Base-by-base conservation (phyloP, 2,113 vertebrate genomes). In the Conger conger region DNA sequence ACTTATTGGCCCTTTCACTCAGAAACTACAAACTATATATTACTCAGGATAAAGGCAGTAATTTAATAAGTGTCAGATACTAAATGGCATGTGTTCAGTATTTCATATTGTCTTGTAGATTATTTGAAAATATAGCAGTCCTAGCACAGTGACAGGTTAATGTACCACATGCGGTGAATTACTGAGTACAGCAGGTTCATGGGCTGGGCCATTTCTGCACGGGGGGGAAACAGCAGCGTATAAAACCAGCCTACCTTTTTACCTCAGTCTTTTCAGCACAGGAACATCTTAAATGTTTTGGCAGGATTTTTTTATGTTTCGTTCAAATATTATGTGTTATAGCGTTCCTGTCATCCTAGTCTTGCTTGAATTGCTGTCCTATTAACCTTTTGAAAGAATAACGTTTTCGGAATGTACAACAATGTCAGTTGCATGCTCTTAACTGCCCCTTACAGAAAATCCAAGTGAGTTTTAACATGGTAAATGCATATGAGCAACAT, bases 31-130 rank as follows among this genome's bases (percentile, higher is more conserved):
- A 50, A 50, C 4, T 60, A 27, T 20, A 63, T 23, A 63, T 20
- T 63, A 63, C 23, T 7, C 23, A 27, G 57, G 2, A 63, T 63
- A 27, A 27, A 63, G 57, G 57, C 57, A 63, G 23, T 63, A 63
- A 63, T 27, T 27, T 0, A 20, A 57, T 57, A 16, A 53, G 57
- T 63, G 57, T 63, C 57, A 63, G 23, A 63, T 63, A 23, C 20
- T 6, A 63, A 63, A 63, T 63, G 57, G 18, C 8, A 63, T 8
- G 23, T 63, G 23, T 63, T 63, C 57, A 23, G 8, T 53, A 20
- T 33, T 37, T 63, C 27, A 23, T 18, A 82, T 33, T 60, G 54
- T 82, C 35, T 60, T 82, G 81, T 36, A 57, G 81, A 57, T 82
- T 60, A 37, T 63, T 63, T 27, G 57, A 63, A 63, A 63, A 63